Evolutionary conservation across 2,888 invertebrate species (phyloP).

Genomic region (Sericinus montela): DNA sequence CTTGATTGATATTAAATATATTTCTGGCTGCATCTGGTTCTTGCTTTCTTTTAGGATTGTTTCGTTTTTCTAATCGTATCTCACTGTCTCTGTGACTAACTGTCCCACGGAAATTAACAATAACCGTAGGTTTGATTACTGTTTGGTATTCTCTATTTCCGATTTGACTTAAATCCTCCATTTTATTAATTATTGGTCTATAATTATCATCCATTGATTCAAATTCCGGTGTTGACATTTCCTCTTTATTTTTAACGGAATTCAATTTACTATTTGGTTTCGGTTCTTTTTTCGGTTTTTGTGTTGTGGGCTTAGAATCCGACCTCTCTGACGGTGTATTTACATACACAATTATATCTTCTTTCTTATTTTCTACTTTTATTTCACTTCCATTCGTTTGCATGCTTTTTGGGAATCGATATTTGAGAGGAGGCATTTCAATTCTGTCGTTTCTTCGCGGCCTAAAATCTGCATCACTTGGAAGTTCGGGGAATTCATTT

Average conservation of each 20-base stretch:
- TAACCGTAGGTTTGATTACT: conserved; percentile 69
- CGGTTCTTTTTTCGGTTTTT: conserved; percentile 45
- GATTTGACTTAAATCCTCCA: conserved; percentile 69
- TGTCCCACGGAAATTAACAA: conserved; percentile 65
- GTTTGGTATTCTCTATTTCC: conserved; percentile 70
- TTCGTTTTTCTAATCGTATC: conserved; percentile 51
- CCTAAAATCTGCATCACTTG: conserved; percentile 53
- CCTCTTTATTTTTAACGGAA: conserved; percentile 32
- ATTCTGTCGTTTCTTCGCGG: conserved; percentile 68
- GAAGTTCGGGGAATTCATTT: conserved; percentile 46
- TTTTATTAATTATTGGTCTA: conserved; percentile 50
- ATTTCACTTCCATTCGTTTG: conserved; percentile 31
- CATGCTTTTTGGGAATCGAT: conserved; percentile 59
- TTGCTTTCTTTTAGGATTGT: conserved; percentile 40
- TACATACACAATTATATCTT: conserved; percentile 55
- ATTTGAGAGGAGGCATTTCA: conserved; percentile 62
- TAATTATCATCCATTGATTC: conserved; percentile 23
- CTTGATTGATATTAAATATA: conserved; percentile 69
- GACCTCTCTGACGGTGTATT: conserved; percentile 42
- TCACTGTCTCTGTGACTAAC: conserved; percentile 62
- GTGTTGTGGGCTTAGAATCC: conserved; percentile 38
- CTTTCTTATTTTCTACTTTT: conserved; percentile 36
- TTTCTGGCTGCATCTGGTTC: conserved; percentile 28
- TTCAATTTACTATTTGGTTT: conserved; percentile 33
- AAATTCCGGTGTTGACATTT: conserved; percentile 27